Conservation (phyloP, 2,888 invertebrate species). For the Xestia xanthographa region DNA sequence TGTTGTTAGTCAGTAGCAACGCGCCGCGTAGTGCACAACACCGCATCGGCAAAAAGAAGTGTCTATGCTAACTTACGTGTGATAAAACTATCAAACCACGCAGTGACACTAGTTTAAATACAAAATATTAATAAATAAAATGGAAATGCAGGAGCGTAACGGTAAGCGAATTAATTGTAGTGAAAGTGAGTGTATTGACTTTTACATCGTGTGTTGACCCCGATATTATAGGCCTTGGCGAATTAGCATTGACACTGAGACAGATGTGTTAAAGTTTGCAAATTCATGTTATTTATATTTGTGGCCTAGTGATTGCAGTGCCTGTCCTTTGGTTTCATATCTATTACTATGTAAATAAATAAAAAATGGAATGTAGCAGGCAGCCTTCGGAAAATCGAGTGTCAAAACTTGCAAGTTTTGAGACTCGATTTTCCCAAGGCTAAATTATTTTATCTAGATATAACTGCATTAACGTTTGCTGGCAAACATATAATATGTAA, state of each 20-base stretch:
- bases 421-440: neutral
- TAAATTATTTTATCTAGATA: too few species aligned
- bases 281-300: constrained; percentile 17
- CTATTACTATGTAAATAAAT: neutral
- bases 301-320: neutral
- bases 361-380: neutral
- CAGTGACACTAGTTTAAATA: constrained; percentile 38
- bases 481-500: neutral
- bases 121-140: constrained; percentile 52
- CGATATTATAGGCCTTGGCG: constrained; percentile 57
- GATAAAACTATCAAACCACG: constrained; percentile 32
- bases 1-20: constrained; percentile 69
- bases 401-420: too few species aligned
- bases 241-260: constrained; percentile 64
- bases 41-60: constrained; percentile 35
- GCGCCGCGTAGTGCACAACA: constrained; percentile 57
- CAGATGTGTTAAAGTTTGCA: constrained; percentile 32
- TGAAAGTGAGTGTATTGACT: constrained; percentile 73
- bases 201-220: constrained; percentile 66
- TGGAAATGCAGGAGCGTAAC: constrained; percentile 77
- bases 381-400: too few species aligned
- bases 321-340: neutral
- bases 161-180: constrained; percentile 71
- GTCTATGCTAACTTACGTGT: constrained; percentile 41
- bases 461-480: neutral